Percentiles rank a stretch among this genome's conserved stretches.
phyloP scores from a whole-genome alignment of 2,113 vertebrate genomes.

The Nycticorax nycticorax region DNA sequence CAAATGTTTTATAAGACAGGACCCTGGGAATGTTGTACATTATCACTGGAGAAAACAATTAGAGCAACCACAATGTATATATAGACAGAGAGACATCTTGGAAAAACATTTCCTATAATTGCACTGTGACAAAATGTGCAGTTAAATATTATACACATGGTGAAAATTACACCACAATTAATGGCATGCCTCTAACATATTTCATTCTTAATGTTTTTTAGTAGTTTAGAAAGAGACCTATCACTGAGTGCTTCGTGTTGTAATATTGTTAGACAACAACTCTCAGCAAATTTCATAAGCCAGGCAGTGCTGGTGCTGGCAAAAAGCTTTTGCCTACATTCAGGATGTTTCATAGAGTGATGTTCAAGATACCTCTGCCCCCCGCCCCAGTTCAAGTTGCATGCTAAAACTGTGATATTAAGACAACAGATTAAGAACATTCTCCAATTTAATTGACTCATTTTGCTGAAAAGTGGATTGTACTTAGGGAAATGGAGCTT shows the following conservation, averaged over 20 bases:
- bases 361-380: neutral
- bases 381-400: neutral
- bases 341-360: neutral
- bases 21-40: constrained; percentile 16
- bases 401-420: neutral
- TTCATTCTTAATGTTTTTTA: constrained; percentile 22
- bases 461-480: neutral
- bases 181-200: constrained; percentile 1
- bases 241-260: neutral
- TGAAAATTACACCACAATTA: constrained; percentile 48
- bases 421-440: neutral
- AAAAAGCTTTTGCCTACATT: neutral
- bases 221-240: neutral
- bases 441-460: neutral
- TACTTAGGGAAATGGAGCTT: neutral
- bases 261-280: neutral
- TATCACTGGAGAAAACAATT: constrained; percentile 34
- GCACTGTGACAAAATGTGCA: constrained; percentile 25
- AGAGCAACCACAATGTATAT: constrained; percentile 25
- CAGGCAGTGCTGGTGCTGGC: neutral
- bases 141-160: constrained; percentile 43
- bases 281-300: neutral
- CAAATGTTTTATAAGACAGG: constrained; percentile 6
- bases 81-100: constrained; percentile 24
- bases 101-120: constrained; percentile 50